phyloP scores from a whole-genome alignment of 2,888 invertebrate species.

The Cecidostiba fungosa region DNA sequence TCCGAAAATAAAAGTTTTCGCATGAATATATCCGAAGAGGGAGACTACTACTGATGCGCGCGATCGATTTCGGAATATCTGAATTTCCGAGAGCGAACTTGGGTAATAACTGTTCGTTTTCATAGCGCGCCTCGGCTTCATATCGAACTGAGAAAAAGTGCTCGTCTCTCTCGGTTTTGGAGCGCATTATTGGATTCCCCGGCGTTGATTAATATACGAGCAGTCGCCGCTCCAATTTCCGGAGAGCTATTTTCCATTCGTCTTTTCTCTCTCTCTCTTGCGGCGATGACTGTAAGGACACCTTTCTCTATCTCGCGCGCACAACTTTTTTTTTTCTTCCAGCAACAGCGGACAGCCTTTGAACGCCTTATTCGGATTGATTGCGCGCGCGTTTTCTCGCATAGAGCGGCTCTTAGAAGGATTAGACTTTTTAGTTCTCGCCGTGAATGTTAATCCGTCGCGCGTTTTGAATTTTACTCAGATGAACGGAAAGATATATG shows the following conservation, averaged over 20 bases:
- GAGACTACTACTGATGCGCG: background rate
- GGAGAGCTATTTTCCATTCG: constrained; percentile 48
- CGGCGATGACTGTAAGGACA: background rate
- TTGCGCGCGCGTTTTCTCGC: background rate
- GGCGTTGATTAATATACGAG: constrained; percentile 47
- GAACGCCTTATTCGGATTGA: constrained; percentile 7
- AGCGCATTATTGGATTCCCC: constrained; percentile 44
- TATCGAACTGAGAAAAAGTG: background rate
- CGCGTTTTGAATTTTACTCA: constrained; percentile 1
- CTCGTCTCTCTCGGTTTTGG: background rate
- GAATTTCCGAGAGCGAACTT: constrained; percentile 10
- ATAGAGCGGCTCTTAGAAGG: background rate
- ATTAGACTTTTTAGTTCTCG: background rate
- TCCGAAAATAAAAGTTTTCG: background rate
- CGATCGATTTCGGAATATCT: constrained; percentile 1
- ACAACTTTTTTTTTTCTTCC: background rate
- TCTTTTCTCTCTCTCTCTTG: background rate
- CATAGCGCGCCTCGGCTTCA: background rate
- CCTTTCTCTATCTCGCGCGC: background rate
- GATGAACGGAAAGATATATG: background rate
- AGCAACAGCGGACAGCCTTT: background rate
- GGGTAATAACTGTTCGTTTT: constrained; percentile 8
- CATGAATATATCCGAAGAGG: background rate
- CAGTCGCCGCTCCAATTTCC: constrained; percentile 52
- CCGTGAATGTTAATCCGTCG: background rate